These are phyloP conservation scores for Neopipo cinnamomea DNA, from an alignment of 2,113 vertebrate genomes.

Conservation along the genomic window DNA sequence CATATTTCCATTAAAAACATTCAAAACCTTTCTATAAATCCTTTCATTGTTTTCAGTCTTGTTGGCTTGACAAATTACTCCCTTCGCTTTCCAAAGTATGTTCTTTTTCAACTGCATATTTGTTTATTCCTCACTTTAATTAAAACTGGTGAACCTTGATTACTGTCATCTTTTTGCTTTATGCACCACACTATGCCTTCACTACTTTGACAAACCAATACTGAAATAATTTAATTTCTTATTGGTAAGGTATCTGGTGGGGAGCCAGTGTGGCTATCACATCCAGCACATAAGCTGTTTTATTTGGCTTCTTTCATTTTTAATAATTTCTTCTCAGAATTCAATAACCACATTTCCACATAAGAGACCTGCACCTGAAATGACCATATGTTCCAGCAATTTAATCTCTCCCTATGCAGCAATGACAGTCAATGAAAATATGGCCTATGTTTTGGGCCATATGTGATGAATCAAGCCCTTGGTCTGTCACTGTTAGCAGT, in stretches of 20 bases:
- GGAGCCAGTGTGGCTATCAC: neutral
- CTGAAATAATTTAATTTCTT: neutral
- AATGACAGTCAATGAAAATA: neutral
- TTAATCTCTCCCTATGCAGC: neutral
- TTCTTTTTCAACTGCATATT: neutral
- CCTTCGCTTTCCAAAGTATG: neutral
- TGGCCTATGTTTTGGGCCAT: neutral
- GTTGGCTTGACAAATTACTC: neutral
- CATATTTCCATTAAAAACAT: neutral
- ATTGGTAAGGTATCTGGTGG: neutral
- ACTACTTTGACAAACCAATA: neutral
- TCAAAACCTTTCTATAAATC: neutral
- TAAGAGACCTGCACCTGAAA: neutral
- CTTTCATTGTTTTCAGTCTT: neutral
- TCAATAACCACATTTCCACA: neutral
- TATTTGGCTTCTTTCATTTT: neutral
- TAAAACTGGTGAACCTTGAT: constrained; percentile 1
- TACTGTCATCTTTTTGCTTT: neutral
- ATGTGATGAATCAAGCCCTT: neutral
- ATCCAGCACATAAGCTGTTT: neutral
- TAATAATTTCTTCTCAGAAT: neutral
- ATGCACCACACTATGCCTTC: neutral
- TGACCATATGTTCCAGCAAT: constrained; percentile 7
- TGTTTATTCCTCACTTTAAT: constrained; percentile 19
- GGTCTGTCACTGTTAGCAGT: neutral